phyloP scores from a whole-genome alignment of 2,888 invertebrate genomes.

The Lasioglossum marginatum region DNA sequence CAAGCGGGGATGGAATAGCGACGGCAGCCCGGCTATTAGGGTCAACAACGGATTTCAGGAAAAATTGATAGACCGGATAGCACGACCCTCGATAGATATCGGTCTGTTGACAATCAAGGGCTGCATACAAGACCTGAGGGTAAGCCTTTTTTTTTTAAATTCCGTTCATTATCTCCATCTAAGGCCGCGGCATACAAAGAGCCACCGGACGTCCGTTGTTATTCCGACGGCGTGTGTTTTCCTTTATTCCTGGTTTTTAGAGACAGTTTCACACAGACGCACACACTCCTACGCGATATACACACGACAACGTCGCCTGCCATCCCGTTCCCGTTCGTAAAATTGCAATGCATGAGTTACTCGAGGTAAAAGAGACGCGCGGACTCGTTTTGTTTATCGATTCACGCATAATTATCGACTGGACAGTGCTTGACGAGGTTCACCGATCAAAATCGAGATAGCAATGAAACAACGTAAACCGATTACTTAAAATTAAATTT shows the following conservation, averaged over 20 bases:
- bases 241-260: neutral
- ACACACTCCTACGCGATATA: neutral
- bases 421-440: neutral
- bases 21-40: constrained; percentile 63
- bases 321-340: neutral
- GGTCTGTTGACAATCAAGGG: constrained; percentile 47
- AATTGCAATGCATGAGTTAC: neutral
- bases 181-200: neutral
- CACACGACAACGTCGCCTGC: neutral
- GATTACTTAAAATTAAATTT: neutral
- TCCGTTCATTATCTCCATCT: constrained; percentile 19
- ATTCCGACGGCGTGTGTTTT: neutral
- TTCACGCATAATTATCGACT: neutral
- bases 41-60: constrained; percentile 69
- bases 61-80: constrained; percentile 67
- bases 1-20: constrained; percentile 39
- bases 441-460: neutral
- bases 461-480: neutral
- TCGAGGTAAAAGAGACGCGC: neutral
- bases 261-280: neutral
- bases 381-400: neutral
- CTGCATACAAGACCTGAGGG: constrained; percentile 35
- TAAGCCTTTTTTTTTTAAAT: constrained; percentile 52
- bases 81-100: constrained; percentile 60
- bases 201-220: neutral